Conservation (phyloP, 2,888 invertebrate species). For the Aphelenchoides bicaudatus region DNA sequence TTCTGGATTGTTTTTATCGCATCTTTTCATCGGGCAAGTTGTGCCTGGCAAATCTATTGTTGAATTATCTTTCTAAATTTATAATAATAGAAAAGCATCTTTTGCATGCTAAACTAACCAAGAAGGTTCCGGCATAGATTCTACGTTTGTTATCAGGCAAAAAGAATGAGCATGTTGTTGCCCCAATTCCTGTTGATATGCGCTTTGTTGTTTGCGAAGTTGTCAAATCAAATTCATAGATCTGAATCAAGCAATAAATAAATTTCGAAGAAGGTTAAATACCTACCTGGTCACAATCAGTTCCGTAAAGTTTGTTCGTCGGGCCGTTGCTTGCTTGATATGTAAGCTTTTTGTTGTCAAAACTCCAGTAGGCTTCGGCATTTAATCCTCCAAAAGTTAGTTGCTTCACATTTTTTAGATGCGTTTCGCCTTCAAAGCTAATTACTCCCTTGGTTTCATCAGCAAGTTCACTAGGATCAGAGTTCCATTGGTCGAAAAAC, state of each 20-base stretch:
- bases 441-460: conserved; percentile 21
- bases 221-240: conserved; percentile 50
- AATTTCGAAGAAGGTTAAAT: background rate
- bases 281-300: conserved; percentile 49
- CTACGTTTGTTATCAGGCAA: conserved; percentile 48
- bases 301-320: conserved; percentile 36
- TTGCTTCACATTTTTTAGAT: conserved; percentile 52
- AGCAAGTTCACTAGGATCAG: too few relatives aligned
- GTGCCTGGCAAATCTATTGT: conserved; percentile 1
- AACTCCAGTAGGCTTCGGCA: conserved; percentile 57
- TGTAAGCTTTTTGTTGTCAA: conserved; percentile 48
- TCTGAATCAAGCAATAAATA: conserved; percentile 29
- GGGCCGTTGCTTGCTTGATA: conserved; percentile 46
- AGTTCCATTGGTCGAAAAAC: too few relatives aligned
- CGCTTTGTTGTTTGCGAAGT: conserved; percentile 15
- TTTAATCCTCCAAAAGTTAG: conserved; percentile 55
- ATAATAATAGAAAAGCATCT: too few relatives aligned
- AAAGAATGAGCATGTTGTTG: conserved; percentile 54
- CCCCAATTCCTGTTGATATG: conserved; percentile 41
- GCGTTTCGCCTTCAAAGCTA: conserved; percentile 37
- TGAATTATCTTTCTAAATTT: too few relatives aligned
- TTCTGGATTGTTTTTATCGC: conserved; percentile 23
- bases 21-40: conserved; percentile 49
- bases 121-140: conserved; percentile 54
- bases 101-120: too few relatives aligned